Base-by-base conservation (phyloP, 2,888 invertebrate genomes). In the Alentia gelatinosa region DNA sequence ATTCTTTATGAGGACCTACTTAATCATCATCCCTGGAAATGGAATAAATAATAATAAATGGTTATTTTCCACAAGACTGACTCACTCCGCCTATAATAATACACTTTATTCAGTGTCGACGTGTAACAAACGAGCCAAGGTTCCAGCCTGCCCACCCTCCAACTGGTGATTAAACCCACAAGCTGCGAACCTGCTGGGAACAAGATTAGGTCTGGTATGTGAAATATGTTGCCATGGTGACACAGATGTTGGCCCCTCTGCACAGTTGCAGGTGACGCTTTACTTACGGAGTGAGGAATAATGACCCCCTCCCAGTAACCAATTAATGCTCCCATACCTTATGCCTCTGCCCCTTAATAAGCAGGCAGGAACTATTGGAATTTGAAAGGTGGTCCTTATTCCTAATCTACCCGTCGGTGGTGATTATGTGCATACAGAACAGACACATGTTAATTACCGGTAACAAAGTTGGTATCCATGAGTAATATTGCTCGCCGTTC, bases 171-270 rank as follows among this genome's bases (percentile, higher is more conserved):
- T 68, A 68, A 68, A 68, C 30, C 68, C 68, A 68, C 68, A 68
- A 33, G 68, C 68, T 68, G 68, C 26, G 33, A 68, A 68, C 30
- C 68, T 68, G 68, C 68, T 30, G 30, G 68, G 68, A 68, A 68
- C 68, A 68, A 79, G 86, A 47, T 47, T 86, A 47, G 86, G 26
- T 5, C 47, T 37, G 50, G 50, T 86, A 50, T 86, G 86, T 86
- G 86, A 86, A 50, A 86, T 47, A 86, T 86, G 86, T 86, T 86
- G 35, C 86, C 42, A 86, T 47, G 86, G 86, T n/a, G 86, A 86
- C 42, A 50, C 86, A 86, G 86, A 42, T 86, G 86, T 42, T 86
- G 50, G 42, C 7, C 33, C 12, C 19, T 23, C n/a, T 19, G 47
- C 42, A 40, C 86, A 86, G 86, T 86, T 86, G 86, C 33, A 47